Conservation (phyloP, 37 sponge, comb jelly and placozoan species). For the Agelas oroides region DNA sequence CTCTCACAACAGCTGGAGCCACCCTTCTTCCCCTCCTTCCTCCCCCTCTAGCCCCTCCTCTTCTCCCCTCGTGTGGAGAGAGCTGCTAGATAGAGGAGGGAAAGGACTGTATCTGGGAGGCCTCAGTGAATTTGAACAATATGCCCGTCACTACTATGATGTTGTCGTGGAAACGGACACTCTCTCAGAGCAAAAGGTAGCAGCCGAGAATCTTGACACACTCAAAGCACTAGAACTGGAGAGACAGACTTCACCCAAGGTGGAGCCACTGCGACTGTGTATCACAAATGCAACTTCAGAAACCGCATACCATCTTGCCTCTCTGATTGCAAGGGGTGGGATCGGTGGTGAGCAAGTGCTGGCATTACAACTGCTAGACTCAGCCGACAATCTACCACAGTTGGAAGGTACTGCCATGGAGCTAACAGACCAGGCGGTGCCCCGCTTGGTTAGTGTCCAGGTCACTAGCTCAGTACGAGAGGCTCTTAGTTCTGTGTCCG, state of each 20-base stretch:
- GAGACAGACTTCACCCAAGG: neutral
- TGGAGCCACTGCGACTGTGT: slow-evolving; percentile 41
- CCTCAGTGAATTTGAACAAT: slow-evolving; percentile 76
- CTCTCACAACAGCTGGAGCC: slow-evolving; percentile 60
- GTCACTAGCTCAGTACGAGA: slow-evolving; percentile 21
- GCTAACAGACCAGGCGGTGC: slow-evolving; percentile 67
- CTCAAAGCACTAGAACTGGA: slow-evolving; percentile 1
- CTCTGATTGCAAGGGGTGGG: slow-evolving; percentile 37
- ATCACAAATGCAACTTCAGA: slow-evolving; percentile 63
- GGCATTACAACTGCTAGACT: slow-evolving; percentile 62
- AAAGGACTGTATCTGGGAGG: slow-evolving; percentile 90
- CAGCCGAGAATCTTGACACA: slow-evolving; percentile 52
- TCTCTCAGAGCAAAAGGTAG: slow-evolving; percentile 15
- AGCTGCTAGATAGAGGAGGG: slow-evolving; percentile 96
- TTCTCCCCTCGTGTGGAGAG: slow-evolving; percentile 97
- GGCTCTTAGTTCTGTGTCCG: slow-evolving; percentile 54
- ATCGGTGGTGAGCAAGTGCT: slow-evolving; percentile 41
- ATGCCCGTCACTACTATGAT: slow-evolving; percentile 81
- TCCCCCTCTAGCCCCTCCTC: slow-evolving; percentile 40
- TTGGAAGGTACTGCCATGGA: slow-evolving; percentile 77
- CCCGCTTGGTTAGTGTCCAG: slow-evolving; percentile 35
- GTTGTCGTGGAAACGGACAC: slow-evolving; percentile 14
- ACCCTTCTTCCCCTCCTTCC: slow-evolving; percentile 50
- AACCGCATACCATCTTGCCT: slow-evolving; percentile 65
- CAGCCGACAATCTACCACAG: neutral